These are phyloP conservation scores for Antigone vipio DNA, from an alignment of 2,113 vertebrate species.

Conservation along the genomic window DNA sequence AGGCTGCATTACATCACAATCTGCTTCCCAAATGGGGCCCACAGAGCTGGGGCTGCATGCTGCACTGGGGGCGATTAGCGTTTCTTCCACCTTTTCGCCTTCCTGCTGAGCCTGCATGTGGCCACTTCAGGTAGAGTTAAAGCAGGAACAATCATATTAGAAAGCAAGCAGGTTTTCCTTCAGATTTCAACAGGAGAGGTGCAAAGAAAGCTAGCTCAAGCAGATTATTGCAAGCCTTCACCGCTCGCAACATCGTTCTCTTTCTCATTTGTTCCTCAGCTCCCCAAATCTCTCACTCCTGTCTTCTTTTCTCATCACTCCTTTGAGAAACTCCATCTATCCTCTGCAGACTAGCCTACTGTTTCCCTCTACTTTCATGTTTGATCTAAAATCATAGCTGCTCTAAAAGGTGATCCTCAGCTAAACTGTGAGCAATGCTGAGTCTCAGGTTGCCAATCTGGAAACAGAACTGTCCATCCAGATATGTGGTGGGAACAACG, in stretches of 20 bases:
- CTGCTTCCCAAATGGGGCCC: not conserved
- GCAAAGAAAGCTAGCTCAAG: not conserved
- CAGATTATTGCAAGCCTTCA: not conserved
- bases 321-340: not conserved
- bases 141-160: not conserved
- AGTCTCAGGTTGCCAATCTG: not conserved
- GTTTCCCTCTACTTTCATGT: not conserved
- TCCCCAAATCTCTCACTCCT: not conserved
- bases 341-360: not conserved
- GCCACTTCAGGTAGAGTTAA: not conserved
- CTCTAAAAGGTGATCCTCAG: not conserved
- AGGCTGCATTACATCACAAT: not conserved
- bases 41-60: not conserved
- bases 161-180: not conserved
- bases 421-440: not conserved
- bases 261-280: not conserved
- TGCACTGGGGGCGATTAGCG: rapidly evolving
- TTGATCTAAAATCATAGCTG: not conserved
- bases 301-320: not conserved
- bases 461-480: not conserved
- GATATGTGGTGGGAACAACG: rapidly evolving
- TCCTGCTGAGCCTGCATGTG: not conserved
- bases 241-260: not conserved
- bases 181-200: not conserved
- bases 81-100: not conserved